Conservation (phyloP, 2,888 invertebrate species). For the Microplitis deprimator region DNA sequence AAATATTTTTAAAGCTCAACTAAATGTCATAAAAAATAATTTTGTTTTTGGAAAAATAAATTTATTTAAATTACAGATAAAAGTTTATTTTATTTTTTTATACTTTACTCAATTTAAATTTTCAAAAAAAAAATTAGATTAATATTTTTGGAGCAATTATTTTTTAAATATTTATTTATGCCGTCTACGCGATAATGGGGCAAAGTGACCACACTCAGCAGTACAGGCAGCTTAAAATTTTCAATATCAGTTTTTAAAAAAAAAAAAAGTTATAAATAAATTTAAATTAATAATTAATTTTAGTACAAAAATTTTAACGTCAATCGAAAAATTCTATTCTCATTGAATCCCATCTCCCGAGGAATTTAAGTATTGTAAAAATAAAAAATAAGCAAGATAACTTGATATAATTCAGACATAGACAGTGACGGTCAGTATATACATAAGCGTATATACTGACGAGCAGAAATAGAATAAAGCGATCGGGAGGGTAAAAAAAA, state of each 20-base stretch:
- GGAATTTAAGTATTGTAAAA: not conserved
- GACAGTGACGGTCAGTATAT: conserved; percentile 16
- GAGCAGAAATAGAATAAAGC: not conserved
- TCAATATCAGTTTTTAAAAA: no score
- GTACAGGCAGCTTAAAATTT: no score
- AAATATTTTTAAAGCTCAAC: conserved; percentile 51
- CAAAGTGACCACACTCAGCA: no score
- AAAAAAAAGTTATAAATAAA: no score
- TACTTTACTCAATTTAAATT: no score
- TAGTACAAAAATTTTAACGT: not conserved
- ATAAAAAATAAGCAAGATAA: conserved; percentile 2
- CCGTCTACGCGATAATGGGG: no score
- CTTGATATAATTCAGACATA: conserved; percentile 20
- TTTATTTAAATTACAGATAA: not conserved
- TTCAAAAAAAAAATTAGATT: no score
- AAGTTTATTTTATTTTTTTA: no score
- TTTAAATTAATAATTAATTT: no score
- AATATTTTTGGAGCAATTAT: no score
- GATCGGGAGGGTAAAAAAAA: not conserved
- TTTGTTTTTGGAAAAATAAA: not conserved
- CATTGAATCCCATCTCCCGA: not conserved
- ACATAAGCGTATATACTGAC: not conserved
- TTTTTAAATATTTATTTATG: no score
- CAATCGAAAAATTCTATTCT: not conserved
- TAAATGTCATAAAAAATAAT: not conserved